Evolutionary conservation across 2,888 invertebrate genomes (phyloP), one percentile per base, ranked within the genome.

Genomic region (Operophtera brumata): DNA sequence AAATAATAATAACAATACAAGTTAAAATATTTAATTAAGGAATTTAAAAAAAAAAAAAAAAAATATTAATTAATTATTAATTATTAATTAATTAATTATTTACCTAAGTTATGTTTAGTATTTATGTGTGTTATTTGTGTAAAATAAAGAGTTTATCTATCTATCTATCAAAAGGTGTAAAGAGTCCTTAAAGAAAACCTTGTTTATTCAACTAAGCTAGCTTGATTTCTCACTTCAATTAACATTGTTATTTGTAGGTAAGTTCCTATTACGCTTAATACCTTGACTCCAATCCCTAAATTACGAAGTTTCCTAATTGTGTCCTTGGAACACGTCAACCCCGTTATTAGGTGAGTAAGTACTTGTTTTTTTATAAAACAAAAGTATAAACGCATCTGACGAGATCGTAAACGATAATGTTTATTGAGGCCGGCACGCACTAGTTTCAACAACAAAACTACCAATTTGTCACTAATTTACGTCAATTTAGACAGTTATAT

Each of bases 391-490:
- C 53, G 49, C 66, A 69, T 72, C 61, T 62, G 61, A 51, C 47
- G 61, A 70, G 72, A 64, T 60, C 13, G 46, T 50, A 47, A 44
- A 36, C 64, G 73, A 73, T 71, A 68, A 61, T 28, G 48, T 70
- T 73, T 75, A 75, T 75, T 65, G 67, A 67, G 68, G 73, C 57
- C 69, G 64, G 37, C 78, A 78, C 76, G 78, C 77, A 73, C 66
- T 1, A 6, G n/a, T 48, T 44, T 36, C 34, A 35, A 47, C 26
- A 45, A 36, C 13, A 20, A 39, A 42, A 49, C 30, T 26, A 49
- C 32, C 42, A 26, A 46, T 32, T 26, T 46, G 49, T 41, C 49
- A 49, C 13, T 13, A 26, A 45, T 41, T 34, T 53, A 49, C 36
- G 40, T 9, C 6, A 40, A 48, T 43, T 42, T 43, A 26, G 47